A percentile compares a stretch with the other conserved stretches of the same genome.
Conservation (phyloP, 2,888 invertebrate species). For the Drosophila mettleri region DNA sequence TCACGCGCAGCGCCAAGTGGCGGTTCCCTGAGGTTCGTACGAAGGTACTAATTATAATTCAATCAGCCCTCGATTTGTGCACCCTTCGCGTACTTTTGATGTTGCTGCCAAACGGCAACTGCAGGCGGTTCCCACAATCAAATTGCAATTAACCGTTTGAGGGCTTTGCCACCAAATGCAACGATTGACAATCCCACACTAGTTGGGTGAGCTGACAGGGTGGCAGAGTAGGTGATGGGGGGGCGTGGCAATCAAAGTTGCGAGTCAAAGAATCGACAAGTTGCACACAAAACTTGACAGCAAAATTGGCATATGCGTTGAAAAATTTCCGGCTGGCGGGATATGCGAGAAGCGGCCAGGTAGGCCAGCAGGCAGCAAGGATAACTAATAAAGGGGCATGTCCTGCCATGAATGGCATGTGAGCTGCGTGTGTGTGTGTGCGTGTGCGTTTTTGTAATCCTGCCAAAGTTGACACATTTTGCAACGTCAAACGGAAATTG, state of each 20-base stretch:
- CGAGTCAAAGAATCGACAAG: slow-evolving; percentile 52
- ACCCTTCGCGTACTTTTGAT: background rate
- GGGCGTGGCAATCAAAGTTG: slow-evolving; percentile 34
- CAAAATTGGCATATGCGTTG: slow-evolving; percentile 77
- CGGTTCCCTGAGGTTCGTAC: background rate
- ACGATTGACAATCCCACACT: slow-evolving; percentile 30
- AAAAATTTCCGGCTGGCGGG: slow-evolving; percentile 64
- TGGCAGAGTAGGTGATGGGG: background rate
- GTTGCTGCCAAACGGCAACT: slow-evolving; percentile 33
- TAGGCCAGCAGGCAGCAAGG: slow-evolving; percentile 25
- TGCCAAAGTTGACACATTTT: slow-evolving; percentile 74
- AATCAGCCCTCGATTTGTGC: slow-evolving; percentile 6
- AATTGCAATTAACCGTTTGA: slow-evolving; percentile 67
- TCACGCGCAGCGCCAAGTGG: background rate
- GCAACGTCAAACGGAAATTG: slow-evolving; percentile 77
- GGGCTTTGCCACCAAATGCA: slow-evolving; percentile 29
- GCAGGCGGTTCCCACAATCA: slow-evolving; percentile 64
- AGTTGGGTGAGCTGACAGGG: background rate
- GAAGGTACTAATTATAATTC: slow-evolving; percentile 14
- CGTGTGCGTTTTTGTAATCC: slow-evolving; percentile 62
- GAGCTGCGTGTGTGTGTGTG: slow-evolving; percentile 15
- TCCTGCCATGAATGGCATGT: slow-evolving; percentile 18
- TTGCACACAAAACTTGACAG: slow-evolving; percentile 62
- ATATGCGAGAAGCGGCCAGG: slow-evolving; percentile 15
- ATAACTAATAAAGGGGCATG: slow-evolving; percentile 56